phyloP scores from a whole-genome alignment of 2,797 vertebrate species.

The Cephalopachus bancanus region DNA sequence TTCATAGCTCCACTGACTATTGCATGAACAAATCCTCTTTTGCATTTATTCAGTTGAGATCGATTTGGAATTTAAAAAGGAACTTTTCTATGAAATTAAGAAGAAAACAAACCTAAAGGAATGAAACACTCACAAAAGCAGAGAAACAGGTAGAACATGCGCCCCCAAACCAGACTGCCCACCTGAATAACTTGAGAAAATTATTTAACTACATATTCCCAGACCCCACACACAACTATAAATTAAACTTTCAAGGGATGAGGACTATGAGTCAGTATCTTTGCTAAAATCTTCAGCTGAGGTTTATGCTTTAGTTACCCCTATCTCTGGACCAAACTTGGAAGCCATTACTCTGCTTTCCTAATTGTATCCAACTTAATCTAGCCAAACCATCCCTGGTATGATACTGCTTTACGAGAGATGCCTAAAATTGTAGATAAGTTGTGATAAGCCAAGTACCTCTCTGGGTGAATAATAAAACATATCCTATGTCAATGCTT shows the following conservation, averaged over 20 bases:
- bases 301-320: background rate
- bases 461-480: conserved; percentile 1
- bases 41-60: background rate
- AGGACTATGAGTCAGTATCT: background rate
- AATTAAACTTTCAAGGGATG: background rate
- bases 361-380: background rate
- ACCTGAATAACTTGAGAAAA: background rate
- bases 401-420: background rate
- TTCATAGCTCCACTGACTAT: background rate
- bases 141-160: background rate
- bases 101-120: background rate
- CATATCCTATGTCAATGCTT: background rate
- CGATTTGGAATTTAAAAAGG: background rate
- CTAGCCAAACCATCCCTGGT: background rate
- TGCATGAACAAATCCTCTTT: background rate
- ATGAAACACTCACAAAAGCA: background rate
- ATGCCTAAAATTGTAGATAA: background rate
- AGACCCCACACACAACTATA: background rate
- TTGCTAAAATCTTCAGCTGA: background rate
- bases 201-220: background rate
- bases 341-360: background rate
- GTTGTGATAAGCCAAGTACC: background rate
- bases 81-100: background rate
- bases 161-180: background rate
- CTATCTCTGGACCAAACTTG: background rate